Evolutionary conservation across 1,140 invertebrate species (phyloP), one percentile per base, ranked within the genome.

Genomic region (Vanessa tameamea): DNA sequence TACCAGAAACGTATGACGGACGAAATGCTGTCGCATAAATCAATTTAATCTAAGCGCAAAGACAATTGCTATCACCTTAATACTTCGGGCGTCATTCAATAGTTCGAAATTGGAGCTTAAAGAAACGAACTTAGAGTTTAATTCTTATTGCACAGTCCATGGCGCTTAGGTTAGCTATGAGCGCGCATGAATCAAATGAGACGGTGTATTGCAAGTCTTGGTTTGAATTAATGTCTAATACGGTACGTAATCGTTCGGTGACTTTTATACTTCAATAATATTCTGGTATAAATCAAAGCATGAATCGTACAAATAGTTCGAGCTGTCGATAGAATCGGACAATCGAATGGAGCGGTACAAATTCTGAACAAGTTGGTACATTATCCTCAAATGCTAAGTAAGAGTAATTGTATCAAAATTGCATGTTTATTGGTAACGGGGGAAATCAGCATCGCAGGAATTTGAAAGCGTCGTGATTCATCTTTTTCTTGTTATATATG

Each of bases 171-270:
- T 63, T 51, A 72, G 70, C 64, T 65, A 64, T 55, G 63, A 50
- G 47, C 16, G 73, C 78, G 81, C 79, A 84, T 84, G 78, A 82
- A 80, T 84, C 82, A 82, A 79, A 68, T 69, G 72, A 66, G 64
- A 82, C 74, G 78, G 66, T 74, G 72, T 76, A 76, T 72, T 75
- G 69, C 79, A 76, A 77, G 72, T 70, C 69, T 67, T 16, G 37
- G 72, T 78, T 77, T 65, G 77, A 82, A 83, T 82, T 83, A 81
- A 82, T 81, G 82, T 80, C 78, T 83, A 82, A 83, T 82, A 77
- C 78, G 70, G 78, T 75, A 72, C 73, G 80, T 84, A 85, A 85
- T 85, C 81, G 78, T 82, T 75, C 57, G 57, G 57, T 61, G 57
- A 61, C 57, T 61, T 61, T 61, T 61, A 61, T 61, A 61, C 57